Conservation (phyloP, 2,888 invertebrate genomes). For the Cataglyphis livida region DNA sequence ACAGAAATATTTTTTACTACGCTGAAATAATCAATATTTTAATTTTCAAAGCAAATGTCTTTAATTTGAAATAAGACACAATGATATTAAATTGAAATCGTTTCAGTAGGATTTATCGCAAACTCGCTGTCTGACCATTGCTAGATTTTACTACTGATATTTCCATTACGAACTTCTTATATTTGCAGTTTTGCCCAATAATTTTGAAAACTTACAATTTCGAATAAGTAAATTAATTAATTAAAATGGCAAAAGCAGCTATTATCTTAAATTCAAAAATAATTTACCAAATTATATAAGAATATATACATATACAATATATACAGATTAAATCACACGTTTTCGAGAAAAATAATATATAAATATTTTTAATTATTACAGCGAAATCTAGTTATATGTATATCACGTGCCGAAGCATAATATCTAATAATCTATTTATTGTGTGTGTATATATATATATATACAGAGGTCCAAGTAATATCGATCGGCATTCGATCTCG, state of each 20-base stretch:
- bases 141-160: conserved; percentile 53
- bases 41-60: background rate
- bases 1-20: background rate
- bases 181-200: background rate
- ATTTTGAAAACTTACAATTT: background rate
- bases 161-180: background rate
- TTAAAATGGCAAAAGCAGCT: background rate
- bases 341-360: background rate
- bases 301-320: background rate
- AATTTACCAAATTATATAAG: background rate
- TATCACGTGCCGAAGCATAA: too few relatives aligned
- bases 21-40: background rate
- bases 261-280: background rate
- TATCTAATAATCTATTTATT: background rate
- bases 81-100: background rate
- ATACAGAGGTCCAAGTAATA: conserved; percentile 19
- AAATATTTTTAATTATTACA: background rate
- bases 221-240: background rate
- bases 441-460: too few relatives aligned
- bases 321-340: background rate
- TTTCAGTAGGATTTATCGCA: background rate
- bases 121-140: conserved; percentile 47
- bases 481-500: conserved; percentile 57
- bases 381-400: background rate
- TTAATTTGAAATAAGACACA: background rate